These are phyloP conservation scores for Micropoecilia bifurca DNA, from an alignment of 2,797 vertebrate genomes.

Conservation along the genomic window DNA sequence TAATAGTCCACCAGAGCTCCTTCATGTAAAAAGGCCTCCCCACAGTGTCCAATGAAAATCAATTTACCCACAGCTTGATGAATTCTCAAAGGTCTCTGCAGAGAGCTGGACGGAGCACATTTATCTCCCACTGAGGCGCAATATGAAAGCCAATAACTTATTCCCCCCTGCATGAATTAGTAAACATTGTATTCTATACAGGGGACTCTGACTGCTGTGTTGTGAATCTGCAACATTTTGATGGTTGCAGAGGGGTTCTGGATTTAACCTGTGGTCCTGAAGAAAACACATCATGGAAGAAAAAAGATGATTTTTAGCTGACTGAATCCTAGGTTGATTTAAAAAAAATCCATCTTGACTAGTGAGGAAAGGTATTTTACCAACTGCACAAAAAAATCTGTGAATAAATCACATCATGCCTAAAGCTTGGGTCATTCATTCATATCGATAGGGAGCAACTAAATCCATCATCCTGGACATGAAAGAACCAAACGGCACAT, in stretches of 20 bases:
- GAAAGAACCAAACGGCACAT: background rate
- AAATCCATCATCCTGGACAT: background rate
- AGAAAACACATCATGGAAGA: background rate
- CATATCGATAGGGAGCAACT: background rate
- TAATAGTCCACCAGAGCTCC: slow-evolving; percentile 23
- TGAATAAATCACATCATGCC: background rate
- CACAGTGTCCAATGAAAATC: slow-evolving; percentile 63
- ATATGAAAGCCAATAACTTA: slow-evolving; percentile 74
- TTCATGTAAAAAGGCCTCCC: slow-evolving; percentile 46
- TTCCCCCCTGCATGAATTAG: slow-evolving; percentile 72
- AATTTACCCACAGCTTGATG: slow-evolving; percentile 63
- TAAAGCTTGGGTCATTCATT: background rate
- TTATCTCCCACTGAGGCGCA: slow-evolving; percentile 69
- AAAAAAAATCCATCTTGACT: background rate
- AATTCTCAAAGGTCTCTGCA: slow-evolving; percentile 64
- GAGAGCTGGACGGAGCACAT: slow-evolving; percentile 58
- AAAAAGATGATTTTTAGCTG: background rate
- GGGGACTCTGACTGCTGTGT: slow-evolving; percentile 20
- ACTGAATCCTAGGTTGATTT: background rate
- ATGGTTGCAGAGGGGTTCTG: background rate
- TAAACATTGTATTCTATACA: slow-evolving; percentile 69
- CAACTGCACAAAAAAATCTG: background rate
- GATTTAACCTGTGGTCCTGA: background rate
- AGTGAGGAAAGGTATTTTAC: background rate
- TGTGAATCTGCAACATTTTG: background rate